Conservation (phyloP, 2,888 invertebrate genomes). For the Torymus texanus region DNA sequence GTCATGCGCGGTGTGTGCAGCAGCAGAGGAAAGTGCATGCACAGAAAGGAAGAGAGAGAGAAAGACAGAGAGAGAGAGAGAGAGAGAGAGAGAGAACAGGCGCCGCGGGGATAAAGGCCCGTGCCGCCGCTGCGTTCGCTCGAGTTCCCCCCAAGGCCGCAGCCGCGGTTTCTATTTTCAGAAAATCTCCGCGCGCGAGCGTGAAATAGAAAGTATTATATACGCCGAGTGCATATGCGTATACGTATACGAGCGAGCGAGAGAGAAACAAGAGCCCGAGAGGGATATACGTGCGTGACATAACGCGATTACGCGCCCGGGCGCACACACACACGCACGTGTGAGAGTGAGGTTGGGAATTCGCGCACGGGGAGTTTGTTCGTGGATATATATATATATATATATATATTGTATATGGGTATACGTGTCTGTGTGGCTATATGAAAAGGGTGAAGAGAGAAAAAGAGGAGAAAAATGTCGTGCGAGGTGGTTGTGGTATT, state of each 20-base stretch:
- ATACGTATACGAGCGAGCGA: not conserved
- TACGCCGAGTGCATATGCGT: not conserved
- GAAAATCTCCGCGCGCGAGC: conserved; percentile 45
- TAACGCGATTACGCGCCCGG: conserved; percentile 50
- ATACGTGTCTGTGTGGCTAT: too few species aligned
- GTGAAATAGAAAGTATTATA: conserved; percentile 56
- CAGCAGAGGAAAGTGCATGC: not conserved
- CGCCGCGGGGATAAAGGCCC: conserved; percentile 26
- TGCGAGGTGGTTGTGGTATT: too few species aligned
- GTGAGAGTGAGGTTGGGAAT: conserved; percentile 34
- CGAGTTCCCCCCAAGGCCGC: conserved; percentile 42
- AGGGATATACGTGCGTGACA: conserved; percentile 41
- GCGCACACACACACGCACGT: conserved; percentile 12
- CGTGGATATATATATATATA: too few species aligned
- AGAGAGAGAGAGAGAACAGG: not conserved
- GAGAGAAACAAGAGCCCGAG: not conserved
- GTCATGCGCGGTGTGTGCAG: not conserved
- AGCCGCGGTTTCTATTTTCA: conserved; percentile 54
- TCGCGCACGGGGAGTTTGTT: conserved; percentile 15
- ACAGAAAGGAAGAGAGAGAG: not conserved
- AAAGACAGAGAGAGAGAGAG: conserved; percentile 23
- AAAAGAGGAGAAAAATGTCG: too few species aligned
- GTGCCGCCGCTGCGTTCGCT: not conserved
- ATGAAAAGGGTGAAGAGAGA: too few species aligned
- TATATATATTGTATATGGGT: too few species aligned